Percentiles rank a stretch among this genome's conserved stretches.
Conservation (phyloP, 2,797 vertebrate species). For the Diglossa cyanea region DNA sequence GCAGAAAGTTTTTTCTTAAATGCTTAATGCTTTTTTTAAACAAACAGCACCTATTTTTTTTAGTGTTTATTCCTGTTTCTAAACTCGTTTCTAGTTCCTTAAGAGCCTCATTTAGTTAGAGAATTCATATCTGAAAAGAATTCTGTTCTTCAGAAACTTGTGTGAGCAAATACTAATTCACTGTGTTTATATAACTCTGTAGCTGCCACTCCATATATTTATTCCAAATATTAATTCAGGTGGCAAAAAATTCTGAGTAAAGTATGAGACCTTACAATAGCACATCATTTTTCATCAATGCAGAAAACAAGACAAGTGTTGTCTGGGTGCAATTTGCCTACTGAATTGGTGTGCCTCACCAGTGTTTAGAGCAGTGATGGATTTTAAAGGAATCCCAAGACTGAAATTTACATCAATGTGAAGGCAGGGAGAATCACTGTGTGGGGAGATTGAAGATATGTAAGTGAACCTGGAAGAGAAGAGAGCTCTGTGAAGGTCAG, state of each 20-base stretch:
- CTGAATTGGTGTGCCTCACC: not conserved
- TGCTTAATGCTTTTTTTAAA: not conserved
- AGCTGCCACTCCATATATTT: not conserved
- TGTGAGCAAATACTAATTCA: not conserved
- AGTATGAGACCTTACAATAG: not conserved
- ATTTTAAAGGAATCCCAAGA: not conserved
- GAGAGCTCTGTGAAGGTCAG: not conserved
- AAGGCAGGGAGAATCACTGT: not conserved
- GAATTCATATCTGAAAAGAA: not conserved
- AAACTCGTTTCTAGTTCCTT: not conserved
- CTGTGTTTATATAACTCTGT: not conserved
- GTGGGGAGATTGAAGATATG: not conserved
- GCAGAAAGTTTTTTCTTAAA: not conserved
- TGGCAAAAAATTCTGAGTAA: not conserved
- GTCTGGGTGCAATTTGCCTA: not conserved
- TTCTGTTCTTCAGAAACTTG: not conserved
- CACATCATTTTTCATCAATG: not conserved
- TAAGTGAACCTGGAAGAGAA: not conserved
- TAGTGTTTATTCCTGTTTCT: not conserved
- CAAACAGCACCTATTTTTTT: not conserved
- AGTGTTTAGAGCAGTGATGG: not conserved
- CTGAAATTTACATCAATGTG: not conserved
- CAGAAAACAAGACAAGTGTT: not conserved
- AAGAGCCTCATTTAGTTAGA: not conserved
- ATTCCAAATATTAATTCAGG: not conserved